Percentiles rank a stretch among this genome's conserved stretches.
These are phyloP conservation scores for Terrapene triunguis DNA, from an alignment of 2,113 vertebrate species.

Conservation along the genomic window DNA sequence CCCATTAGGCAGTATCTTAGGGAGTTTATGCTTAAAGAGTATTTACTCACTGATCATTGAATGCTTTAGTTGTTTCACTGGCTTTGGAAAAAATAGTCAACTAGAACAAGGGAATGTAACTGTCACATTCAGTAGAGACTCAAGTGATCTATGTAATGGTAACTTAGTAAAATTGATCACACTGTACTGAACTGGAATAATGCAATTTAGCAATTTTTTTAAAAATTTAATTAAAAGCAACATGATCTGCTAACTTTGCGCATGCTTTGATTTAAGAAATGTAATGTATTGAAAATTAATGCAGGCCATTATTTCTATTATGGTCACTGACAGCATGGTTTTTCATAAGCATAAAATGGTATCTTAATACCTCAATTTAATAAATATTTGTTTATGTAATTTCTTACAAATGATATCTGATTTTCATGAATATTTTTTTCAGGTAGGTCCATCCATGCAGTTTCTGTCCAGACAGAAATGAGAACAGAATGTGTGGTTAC, in stretches of 20 bases:
- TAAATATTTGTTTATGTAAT: not conserved
- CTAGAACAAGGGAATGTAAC: not conserved
- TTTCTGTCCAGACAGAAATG: not conserved
- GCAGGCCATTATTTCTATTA: not conserved
- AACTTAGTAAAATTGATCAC: slow-evolving; percentile 44
- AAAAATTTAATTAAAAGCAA: not conserved
- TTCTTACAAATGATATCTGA: not conserved
- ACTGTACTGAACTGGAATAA: slow-evolving; percentile 33
- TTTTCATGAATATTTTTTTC: not conserved
- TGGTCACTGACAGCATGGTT: not conserved
- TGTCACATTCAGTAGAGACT: not conserved
- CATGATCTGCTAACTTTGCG: not conserved
- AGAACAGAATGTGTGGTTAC: not conserved
- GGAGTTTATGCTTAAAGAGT: not conserved
- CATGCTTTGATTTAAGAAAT: slow-evolving; percentile 4
- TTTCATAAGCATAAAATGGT: not conserved
- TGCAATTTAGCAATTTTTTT: slow-evolving; percentile 15
- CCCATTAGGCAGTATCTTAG: slow-evolving; percentile 31
- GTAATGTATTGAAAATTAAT: slow-evolving; percentile 5
- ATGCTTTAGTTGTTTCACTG: not conserved
- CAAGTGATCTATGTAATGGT: not conserved
- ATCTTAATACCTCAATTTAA: not conserved
- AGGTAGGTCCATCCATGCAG: not conserved
- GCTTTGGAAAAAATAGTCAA: not conserved
- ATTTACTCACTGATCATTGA: slow-evolving; percentile 44